Base-by-base conservation (phyloP, 1,140 invertebrate genomes). In the Bombyx mandarina region DNA sequence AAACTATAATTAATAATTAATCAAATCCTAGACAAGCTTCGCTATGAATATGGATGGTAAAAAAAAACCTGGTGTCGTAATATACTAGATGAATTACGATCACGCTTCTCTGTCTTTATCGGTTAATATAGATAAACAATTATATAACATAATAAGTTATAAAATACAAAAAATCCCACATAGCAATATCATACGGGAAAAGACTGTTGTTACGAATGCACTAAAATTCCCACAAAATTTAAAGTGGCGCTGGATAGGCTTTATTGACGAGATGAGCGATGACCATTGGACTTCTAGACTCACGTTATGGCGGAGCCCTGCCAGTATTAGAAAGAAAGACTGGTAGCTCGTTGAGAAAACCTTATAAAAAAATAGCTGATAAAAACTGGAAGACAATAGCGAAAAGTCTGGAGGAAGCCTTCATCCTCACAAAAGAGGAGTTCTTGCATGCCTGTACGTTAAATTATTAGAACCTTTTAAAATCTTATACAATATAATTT, bases 161-260 rank as follows among this genome's bases (percentile, higher is more conserved):
- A 47, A 48, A 26, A 48, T 47, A 26, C 45, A 56, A 47, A 56
- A 56, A 48, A 48, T 56, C 46, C 9, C 18, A 47, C 22, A 18
- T 18, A 18, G 10, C 42, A 55, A 2, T 43, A 55, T 22, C 10
- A 55, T 46, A 45, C 26, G 54, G 26, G 26, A 55, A 55, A 55
- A 55, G 6, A 55, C 54, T 10, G 45, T n/a, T 12, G 8, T 55
- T 26, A 55, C 43, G 12, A 44, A 55, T 55, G 54, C 54, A 26
- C 52, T 53, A 22, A 22, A 53, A 7, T 53, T 53, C 52, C 42
- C 42, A 43, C 43, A 18, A 54, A 54, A 18, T 3, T 44, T 54
- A 43, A 54, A 54, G 9, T 54, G 52, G n/a, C 45, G 45, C 6
- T 3, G 2, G 45, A 3, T 6, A 47, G 45, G 45, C 45, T 12